A percentile compares a stretch with the other conserved stretches of the same genome.
Conservation (phyloP, 2,888 invertebrate species). For the Ophioninae sp. region DNA sequence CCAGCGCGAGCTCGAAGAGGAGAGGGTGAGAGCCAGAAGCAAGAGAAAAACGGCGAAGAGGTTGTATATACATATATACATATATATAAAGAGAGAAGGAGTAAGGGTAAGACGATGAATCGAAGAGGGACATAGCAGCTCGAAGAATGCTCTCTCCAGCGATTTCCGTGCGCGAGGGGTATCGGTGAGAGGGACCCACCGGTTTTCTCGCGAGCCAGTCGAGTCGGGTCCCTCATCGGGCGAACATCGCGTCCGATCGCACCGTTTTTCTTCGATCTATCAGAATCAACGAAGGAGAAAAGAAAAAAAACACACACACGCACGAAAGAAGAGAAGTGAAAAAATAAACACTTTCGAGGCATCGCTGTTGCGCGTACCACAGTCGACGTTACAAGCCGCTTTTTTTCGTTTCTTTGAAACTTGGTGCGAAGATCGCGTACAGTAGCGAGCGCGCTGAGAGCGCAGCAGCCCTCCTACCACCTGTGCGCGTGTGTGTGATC, state of each 20-base stretch:
- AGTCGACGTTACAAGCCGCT: neutral
- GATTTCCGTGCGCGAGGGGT: constrained; percentile 56
- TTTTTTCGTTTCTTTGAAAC: neutral
- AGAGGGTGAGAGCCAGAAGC: constrained; percentile 56
- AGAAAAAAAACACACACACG: neutral
- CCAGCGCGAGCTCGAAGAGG: neutral
- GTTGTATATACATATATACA: no score
- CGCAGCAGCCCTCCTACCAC: constrained; percentile 16
- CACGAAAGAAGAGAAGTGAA: neutral
- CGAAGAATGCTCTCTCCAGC: constrained; percentile 70
- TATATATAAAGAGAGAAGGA: constrained; percentile 61
- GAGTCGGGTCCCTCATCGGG: constrained; percentile 79
- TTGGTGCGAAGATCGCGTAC: constrained; percentile 10
- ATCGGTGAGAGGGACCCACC: constrained; percentile 65
- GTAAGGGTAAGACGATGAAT: constrained; percentile 73
- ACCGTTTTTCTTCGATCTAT: constrained; percentile 40
- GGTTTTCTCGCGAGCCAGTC: constrained; percentile 70
- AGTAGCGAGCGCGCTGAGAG: neutral
- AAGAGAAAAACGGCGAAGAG: constrained; percentile 48
- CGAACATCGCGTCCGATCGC: constrained; percentile 68
- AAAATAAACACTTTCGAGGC: neutral
- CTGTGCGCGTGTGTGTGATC: constrained; percentile 12
- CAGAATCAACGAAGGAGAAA: constrained; percentile 8
- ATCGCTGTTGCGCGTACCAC: neutral
- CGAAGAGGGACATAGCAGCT: constrained; percentile 76